phyloP scores from a whole-genome alignment of 2,797 vertebrate genomes.

The Sebastes itinus region DNA sequence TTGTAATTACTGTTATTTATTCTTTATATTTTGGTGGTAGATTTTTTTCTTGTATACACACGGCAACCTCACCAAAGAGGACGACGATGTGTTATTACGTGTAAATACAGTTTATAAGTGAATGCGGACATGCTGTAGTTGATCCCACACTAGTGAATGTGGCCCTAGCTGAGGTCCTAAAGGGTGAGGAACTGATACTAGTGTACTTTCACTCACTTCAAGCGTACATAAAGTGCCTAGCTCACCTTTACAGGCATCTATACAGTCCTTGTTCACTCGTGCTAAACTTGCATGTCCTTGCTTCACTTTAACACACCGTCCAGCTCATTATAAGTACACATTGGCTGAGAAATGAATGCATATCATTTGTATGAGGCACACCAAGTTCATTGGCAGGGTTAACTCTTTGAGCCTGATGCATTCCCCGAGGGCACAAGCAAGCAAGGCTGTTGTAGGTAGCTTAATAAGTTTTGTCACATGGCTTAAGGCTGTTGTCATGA shows the following conservation, averaged over 20 bases:
- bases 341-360: constrained; percentile 30
- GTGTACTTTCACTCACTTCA: not conserved
- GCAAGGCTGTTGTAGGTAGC: constrained; percentile 53
- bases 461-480: constrained; percentile 73
- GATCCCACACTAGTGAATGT: not conserved
- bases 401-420: constrained; percentile 59
- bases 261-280: not conserved
- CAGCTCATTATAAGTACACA: constrained; percentile 27
- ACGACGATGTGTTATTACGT: not conserved
- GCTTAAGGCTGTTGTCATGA: constrained; percentile 76
- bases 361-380: constrained; percentile 31
- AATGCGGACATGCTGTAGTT: not conserved
- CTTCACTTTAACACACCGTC: not conserved
- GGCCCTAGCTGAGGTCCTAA: not conserved
- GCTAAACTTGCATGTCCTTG: constrained; percentile 9
- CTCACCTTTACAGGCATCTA: not conserved
- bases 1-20: not conserved
- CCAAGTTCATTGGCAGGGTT: constrained; percentile 53
- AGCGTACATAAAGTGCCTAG: not conserved
- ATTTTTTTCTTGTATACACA: not conserved
- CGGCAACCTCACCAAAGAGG: not conserved
- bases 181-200: not conserved
- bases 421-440: constrained; percentile 48
- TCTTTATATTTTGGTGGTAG: not conserved
- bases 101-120: not conserved